Evolutionary conservation across 2,888 invertebrate species (phyloP), one percentile per base, ranked within the genome.

Genomic region (Coelopa pilipes): DNA sequence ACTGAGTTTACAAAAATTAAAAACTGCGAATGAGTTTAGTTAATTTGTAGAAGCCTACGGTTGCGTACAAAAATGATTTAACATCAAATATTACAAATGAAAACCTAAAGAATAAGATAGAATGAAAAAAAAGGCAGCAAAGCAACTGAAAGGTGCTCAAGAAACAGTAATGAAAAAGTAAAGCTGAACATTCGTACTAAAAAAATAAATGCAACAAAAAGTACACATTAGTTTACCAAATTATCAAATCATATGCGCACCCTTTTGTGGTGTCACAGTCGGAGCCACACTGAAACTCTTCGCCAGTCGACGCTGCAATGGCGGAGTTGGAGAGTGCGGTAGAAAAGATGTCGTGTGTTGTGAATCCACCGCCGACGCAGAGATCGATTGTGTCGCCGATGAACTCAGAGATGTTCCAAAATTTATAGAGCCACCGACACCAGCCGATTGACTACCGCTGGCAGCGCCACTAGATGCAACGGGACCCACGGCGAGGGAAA

Each of bases 241-340:
- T 17, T 65, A 67, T n/a, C 46, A 70, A 19, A 17, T 55, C 13
- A 46, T 24, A 19, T 53, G 76, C 87, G 85, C 86, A 87, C 87
- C 87, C 87, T 88, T 88, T 81, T 88, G 87, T 79, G 87, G 88
- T 74, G 86, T 84, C 63, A 78, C 89, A 17, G 93, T 91, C 83
- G 94, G 92, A 82, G 95, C 92, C 84, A 95, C 95, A 90, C 95
- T 95, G 91, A 96, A 96, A 89, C 95, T 96, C 90, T 96, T 96
- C 84, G 96, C 95, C 87, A 96, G 92, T 83, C 96, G 92, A 83
- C 96, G 92, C 88, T 95, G 95, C 81, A 95, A 91, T 81, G 96
- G 95, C 82, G 95, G 95, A 81, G 95, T 95, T 78, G 92, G 92
- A 80, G 92, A 92, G 82, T 92, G 92, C 79, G 90, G 91, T 80